Evolutionary conservation across 30 jellyfish, hydroid and myxozoan genomes (phyloP), one percentile per base, ranked within the genome.

Genomic region (Chrysaora quinquecirrha): DNA sequence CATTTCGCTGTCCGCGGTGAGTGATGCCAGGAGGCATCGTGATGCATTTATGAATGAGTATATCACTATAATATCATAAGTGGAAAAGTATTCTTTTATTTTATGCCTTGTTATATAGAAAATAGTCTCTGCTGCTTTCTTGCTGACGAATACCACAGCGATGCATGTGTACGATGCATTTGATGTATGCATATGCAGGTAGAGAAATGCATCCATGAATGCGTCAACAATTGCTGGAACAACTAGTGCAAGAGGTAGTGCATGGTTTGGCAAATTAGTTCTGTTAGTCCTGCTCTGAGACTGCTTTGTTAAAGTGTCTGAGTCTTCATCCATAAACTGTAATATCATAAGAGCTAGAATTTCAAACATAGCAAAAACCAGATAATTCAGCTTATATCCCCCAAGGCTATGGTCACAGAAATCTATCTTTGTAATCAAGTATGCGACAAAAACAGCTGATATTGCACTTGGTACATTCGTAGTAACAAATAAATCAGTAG

Each of bases 11-110:
- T 34, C 74, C 16, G 74, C 16, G 1, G 34, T 1, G 2, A 21
- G 20, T 18, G 34, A 30, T 22, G 74, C 74, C 16, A 62, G 3
- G 74, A 62, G 47, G 74, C 74, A 62, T 62, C 74, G 74, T 10
- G 34, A 62, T 22, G n/a, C 34, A 62, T 62, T 62, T 30, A 62
- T 33, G 21, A 25, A 20, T 22, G 46, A 3, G 34, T 21, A 62
- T 10, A 62, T 62, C 22, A 62, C 74, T 25, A 62, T 25, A 1
- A 34, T 22, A 33, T 62, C 74, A 9, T 2, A n/a, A 1, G 16
- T n/a, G 34, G n/a, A 23, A 20, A 62, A n/a, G 20, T 33, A 19
- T 21, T 33, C 16, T 16, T 22, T 62, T 21, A 62, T 21, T 34
- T 19, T 16, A 19, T 0, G 74, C 0, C 25, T 16, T 21, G 25